These are phyloP conservation scores for Camponotus fellah DNA, from an alignment of 2,888 invertebrate species.

Conservation along the genomic window DNA sequence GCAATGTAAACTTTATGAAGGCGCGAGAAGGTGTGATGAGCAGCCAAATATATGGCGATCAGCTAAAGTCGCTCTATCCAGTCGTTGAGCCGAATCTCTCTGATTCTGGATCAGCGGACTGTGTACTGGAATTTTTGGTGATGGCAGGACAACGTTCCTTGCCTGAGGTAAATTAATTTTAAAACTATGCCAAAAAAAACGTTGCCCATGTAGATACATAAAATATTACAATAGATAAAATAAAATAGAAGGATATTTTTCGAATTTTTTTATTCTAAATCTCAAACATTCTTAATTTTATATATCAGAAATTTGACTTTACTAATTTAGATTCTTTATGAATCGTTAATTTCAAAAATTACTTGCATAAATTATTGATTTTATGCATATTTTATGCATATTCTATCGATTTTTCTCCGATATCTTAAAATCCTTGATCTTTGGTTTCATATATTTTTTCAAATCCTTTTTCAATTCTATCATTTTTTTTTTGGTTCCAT, in stretches of 20 bases:
- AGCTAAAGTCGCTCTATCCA: constrained; percentile 96
- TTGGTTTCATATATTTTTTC: too few relatives aligned
- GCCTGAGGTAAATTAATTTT: constrained; percentile 90
- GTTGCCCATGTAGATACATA: not conserved
- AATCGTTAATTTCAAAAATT: constrained; percentile 6
- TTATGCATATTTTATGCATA: not conserved
- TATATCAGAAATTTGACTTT: not conserved
- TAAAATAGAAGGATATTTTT: not conserved
- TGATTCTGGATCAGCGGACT: constrained; percentile 99
- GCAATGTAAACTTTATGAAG: constrained; percentile 99
- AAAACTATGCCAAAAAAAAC: not conserved
- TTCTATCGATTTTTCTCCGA: not conserved
- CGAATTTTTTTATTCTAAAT: not conserved
- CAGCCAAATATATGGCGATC: constrained; percentile 93
- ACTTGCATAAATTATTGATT: not conserved
- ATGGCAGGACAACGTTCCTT: constrained; percentile 96
- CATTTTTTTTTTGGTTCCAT: not conserved
- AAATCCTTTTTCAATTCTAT: not conserved
- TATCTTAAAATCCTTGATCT: not conserved
- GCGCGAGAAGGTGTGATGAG: constrained; percentile 99
- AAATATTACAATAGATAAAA: not conserved
- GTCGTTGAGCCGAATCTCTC: constrained; percentile 99
- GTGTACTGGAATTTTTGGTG: constrained; percentile 98
- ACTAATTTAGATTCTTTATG: not conserved
- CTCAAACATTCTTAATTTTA: not conserved